Percentiles rank a stretch among this genome's conserved stretches.
Evolutionary conservation across 2,797 vertebrate genomes (phyloP).

Genomic region (Microcaecilia unicolor): DNA sequence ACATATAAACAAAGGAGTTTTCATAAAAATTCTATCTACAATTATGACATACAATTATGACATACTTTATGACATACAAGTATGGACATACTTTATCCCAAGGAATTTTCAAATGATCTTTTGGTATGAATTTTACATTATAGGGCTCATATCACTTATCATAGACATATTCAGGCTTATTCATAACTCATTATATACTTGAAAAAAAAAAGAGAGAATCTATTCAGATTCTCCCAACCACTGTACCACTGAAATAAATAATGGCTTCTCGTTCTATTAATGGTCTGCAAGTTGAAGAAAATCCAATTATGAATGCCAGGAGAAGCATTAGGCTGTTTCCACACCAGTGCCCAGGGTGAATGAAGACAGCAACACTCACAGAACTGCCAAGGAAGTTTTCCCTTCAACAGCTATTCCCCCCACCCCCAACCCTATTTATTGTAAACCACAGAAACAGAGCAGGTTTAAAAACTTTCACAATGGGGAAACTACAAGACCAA

Average conservation of each 20-base stretch:
- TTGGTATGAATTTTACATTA: too few relatives aligned
- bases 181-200: conserved; percentile 23
- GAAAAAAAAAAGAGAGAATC: conserved; percentile 26
- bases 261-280: conserved; percentile 2
- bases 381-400: conserved; percentile 8
- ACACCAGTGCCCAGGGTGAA: conserved; percentile 23
- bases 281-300: conserved; percentile 24
- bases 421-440: neutral
- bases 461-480: neutral
- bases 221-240: conserved; percentile 16
- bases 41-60: too few relatives aligned
- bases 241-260: conserved; percentile 25
- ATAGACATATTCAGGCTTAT: conserved; percentile 17
- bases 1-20: too few relatives aligned
- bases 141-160: too few relatives aligned
- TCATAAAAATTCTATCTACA: too few relatives aligned
- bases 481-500: fast-evolving
- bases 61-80: too few relatives aligned
- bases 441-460: too few relatives aligned
- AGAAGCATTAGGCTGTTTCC: conserved; percentile 26
- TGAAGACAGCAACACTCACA: conserved; percentile 1
- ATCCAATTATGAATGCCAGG: conserved; percentile 32
- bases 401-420: neutral
- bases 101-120: too few relatives aligned
- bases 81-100: too few relatives aligned